phyloP scores from a whole-genome alignment of 2,888 invertebrate species.

The Pantelozetes paolii region DNA sequence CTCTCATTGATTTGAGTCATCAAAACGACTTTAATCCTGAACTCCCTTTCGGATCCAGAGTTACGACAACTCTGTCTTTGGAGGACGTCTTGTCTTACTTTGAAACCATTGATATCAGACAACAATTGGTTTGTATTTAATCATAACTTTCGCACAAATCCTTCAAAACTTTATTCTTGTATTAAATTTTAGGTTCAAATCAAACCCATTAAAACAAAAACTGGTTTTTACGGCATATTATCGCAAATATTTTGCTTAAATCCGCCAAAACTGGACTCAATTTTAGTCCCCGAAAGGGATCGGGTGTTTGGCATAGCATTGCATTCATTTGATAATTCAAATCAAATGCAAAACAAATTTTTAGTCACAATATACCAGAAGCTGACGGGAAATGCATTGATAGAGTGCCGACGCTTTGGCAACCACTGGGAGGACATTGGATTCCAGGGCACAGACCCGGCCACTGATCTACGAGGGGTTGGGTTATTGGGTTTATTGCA shows the following conservation, averaged over 20 bases:
- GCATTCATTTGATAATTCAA: conserved; percentile 54
- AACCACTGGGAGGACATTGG: conserved; percentile 59
- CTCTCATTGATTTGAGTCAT: conserved; percentile 36
- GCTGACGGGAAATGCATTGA: conserved; percentile 53
- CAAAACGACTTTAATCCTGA: neutral
- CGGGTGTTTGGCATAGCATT: conserved; percentile 56
- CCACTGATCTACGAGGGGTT: conserved; percentile 58
- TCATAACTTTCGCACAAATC: too few species aligned
- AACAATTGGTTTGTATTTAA: conserved; percentile 44
- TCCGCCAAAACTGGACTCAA: conserved; percentile 53
- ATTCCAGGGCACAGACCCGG: conserved; percentile 58
- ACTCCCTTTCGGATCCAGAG: neutral
- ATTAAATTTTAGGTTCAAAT: conserved; percentile 39
- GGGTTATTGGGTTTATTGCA: conserved; percentile 57
- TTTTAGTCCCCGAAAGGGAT: conserved; percentile 53
- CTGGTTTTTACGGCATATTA: conserved; percentile 43
- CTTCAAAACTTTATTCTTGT: too few species aligned
- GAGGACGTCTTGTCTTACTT: conserved; percentile 47
- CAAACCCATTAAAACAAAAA: conserved; percentile 44
- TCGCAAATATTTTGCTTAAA: conserved; percentile 53
- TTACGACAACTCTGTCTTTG: neutral
- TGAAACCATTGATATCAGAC: conserved; percentile 44
- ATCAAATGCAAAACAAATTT: conserved; percentile 54
- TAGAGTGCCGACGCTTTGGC: conserved; percentile 56
- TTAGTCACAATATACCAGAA: conserved; percentile 56